Evolutionary conservation across 2,888 invertebrate species (phyloP), one percentile per base, ranked within the genome.

Genomic region (Acleris sparsana): DNA sequence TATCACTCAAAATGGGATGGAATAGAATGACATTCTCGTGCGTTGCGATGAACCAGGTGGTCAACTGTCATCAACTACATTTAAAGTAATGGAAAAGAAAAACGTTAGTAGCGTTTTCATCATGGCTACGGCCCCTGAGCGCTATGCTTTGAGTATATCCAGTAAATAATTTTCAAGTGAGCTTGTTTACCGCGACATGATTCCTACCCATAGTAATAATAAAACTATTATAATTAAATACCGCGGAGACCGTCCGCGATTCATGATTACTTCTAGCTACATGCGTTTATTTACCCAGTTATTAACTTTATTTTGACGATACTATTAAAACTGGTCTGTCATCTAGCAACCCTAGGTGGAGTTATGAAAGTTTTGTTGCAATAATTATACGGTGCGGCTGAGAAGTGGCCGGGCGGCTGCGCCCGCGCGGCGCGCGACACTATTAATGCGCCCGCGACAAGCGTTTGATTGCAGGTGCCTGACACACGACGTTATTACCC

Each of bases 281-380:
- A 49, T n/a, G 59, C 29, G n/a, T 33, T 62, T 62, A 64, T 22
- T 59, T 64, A 60, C 60, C 49, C 52, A 52, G 56, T 57, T 51
- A 61, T 65, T 55, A 65, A 55, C 44, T 51, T 51, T 49, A 56
- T 25, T 55, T 44, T 62, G 66, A 66, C 57, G 53, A 66, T 57
- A 66, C 66, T 66, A 66, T 66, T 62, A 66, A 66, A 66, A 57
- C 57, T 63, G 49, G 57, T 46, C 61, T 52, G 61, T 66, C 65
- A 57, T 61, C 61, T 52, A 66, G 56, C 65, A 66, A 61, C 66
- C 66, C 66, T 66, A 62, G 78, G 60, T 67, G 70, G 71, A 72
- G 82, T 87, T 89, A 89, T 88, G 87, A 87, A 87, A 87, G 86
- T 86, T 87, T 86, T 81, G 84, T 78, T 79, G 79, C 77, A 79